Conservation (phyloP, 2,888 invertebrate genomes). For the Stenichneumon culpator region DNA sequence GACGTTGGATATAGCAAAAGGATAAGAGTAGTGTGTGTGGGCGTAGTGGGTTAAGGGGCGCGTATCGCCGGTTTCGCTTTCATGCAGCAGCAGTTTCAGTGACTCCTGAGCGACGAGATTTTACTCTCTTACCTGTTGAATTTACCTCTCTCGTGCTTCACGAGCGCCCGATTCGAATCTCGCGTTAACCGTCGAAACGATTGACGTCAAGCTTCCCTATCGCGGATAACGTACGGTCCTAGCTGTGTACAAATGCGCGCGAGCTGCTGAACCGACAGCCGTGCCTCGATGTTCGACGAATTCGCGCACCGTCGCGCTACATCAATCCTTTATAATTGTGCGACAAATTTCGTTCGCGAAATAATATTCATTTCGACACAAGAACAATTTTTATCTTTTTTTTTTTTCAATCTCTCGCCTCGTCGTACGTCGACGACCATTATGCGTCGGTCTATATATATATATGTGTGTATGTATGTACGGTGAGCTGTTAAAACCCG, state of each 20-base stretch:
- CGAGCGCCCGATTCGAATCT: constrained; percentile 17
- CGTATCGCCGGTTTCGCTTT: constrained; percentile 62
- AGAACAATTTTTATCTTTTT: constrained; percentile 1
- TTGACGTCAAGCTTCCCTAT: constrained; percentile 27
- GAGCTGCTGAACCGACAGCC: neutral
- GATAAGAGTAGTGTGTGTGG: constrained; percentile 35
- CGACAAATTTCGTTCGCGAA: constrained; percentile 7
- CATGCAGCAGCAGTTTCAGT: constrained; percentile 30
- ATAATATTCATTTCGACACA: constrained; percentile 1
- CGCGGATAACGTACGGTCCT: neutral
- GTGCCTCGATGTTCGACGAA: constrained; percentile 16
- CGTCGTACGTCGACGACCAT: neutral
- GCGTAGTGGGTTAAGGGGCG: constrained; percentile 60
- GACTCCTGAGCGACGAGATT: neutral
- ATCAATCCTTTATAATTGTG: constrained; percentile 10
- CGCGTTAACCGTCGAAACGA: constrained; percentile 32
- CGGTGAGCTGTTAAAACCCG: neutral
- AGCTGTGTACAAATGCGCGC: constrained; percentile 1
- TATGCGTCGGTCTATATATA: neutral
- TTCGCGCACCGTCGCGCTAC: constrained; percentile 16
- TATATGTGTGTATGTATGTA: neutral
- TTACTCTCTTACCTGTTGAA: constrained; percentile 17
- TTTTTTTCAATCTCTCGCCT: neutral
- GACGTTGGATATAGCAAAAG: neutral
- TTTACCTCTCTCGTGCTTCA: constrained; percentile 5